phyloP scores from a whole-genome alignment of 2,888 invertebrate genomes.

The Tineola bisselliella region DNA sequence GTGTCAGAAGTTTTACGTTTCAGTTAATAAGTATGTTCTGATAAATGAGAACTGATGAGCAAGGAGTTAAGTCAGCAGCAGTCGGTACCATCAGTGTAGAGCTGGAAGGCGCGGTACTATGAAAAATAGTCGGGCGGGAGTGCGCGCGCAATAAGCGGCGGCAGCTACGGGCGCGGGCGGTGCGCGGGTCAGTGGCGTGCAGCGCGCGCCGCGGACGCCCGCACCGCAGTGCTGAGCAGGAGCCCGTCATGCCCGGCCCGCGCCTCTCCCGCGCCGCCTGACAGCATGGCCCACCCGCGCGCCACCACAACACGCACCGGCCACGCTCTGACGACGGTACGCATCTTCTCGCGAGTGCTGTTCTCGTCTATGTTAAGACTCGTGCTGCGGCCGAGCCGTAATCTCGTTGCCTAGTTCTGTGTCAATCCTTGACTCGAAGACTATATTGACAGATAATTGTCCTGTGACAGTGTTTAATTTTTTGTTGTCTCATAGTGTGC shows the following conservation, averaged over 20 bases:
- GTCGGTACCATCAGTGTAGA: slow-evolving; percentile 14
- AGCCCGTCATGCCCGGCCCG: slow-evolving; percentile 67
- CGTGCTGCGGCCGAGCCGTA: slow-evolving; percentile 8
- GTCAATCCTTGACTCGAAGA: slow-evolving; percentile 13
- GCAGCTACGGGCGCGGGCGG: slow-evolving; percentile 28
- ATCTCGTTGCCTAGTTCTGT: not conserved
- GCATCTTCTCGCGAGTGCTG: slow-evolving; percentile 27
- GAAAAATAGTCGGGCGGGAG: slow-evolving; percentile 19
- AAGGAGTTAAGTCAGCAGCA: not conserved
- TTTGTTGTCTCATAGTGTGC: slow-evolving; percentile 15
- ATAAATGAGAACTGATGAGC: not conserved
- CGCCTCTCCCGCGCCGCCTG: slow-evolving; percentile 65
- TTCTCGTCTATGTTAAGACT: not conserved
- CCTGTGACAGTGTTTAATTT: slow-evolving; percentile 48
- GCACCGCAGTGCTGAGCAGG: slow-evolving; percentile 65
- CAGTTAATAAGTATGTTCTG: not conserved
- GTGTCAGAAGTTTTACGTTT: no score
- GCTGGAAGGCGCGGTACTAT: slow-evolving; percentile 20
- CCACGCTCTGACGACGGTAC: slow-evolving; percentile 68
- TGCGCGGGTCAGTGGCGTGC: slow-evolving; percentile 63
- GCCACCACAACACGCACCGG: slow-evolving; percentile 63
- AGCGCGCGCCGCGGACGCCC: slow-evolving; percentile 66
- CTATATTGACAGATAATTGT: slow-evolving; percentile 16
- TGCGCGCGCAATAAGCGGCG: slow-evolving; percentile 17
- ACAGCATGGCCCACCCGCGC: slow-evolving; percentile 66